Conservation (phyloP, 2,888 invertebrate species). For the Diabrotica balteata region DNA sequence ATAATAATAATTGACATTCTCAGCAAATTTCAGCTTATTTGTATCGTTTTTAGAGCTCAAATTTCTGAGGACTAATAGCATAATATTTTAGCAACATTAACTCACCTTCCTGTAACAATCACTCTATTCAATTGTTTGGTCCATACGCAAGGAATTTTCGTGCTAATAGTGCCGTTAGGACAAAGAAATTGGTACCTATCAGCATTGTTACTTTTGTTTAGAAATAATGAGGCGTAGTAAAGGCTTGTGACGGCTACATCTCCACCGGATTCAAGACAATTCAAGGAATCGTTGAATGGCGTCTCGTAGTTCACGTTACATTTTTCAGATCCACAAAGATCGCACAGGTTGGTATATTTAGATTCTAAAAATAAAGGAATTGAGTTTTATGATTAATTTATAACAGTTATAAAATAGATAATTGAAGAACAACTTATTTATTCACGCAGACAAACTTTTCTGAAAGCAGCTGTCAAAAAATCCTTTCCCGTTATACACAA, state of each 20-base stretch:
- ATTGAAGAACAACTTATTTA: too few relatives aligned
- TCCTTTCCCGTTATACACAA: too few relatives aligned
- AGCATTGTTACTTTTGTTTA: conserved; percentile 40
- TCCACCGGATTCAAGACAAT: conserved; percentile 62
- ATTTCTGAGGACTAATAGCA: too few relatives aligned
- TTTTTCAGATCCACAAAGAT: conserved; percentile 44
- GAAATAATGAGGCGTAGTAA: conserved; percentile 52
- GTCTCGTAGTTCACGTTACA: conserved; percentile 40
- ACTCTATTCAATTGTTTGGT: conserved; percentile 69
- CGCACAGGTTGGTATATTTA: conserved; percentile 47
- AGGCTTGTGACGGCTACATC: conserved; percentile 66
- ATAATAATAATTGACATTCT: too few relatives aligned
- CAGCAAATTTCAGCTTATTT: too few relatives aligned
- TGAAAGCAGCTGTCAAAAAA: too few relatives aligned
- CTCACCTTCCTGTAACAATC: conserved; percentile 64
- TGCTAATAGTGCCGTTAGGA: conserved; percentile 49
- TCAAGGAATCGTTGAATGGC: conserved; percentile 44
- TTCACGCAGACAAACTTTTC: too few relatives aligned
- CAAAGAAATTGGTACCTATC: conserved; percentile 52
- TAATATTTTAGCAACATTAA: too few relatives aligned
- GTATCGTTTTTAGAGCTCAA: too few relatives aligned
- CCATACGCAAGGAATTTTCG: conserved; percentile 65
- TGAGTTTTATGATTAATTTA: background rate
- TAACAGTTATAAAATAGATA: too few relatives aligned
- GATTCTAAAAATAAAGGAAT: conserved; percentile 36